Evolutionary conservation across 2,797 vertebrate genomes (phyloP).

Genomic region (Scomberomorus guttatus): DNA sequence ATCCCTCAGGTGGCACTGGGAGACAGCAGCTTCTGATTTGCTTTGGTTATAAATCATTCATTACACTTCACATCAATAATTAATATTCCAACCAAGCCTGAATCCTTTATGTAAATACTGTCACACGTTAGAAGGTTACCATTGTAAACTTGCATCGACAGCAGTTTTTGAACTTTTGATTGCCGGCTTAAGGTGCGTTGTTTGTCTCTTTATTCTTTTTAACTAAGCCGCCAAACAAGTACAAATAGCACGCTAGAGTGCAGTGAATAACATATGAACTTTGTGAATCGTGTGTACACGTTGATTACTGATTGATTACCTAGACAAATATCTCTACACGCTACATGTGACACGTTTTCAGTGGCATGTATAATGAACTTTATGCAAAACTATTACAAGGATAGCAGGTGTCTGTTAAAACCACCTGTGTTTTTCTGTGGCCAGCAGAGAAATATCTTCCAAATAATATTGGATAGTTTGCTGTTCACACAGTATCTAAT

Average conservation of each 20-base stretch:
- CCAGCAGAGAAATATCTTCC: constrained; percentile 1
- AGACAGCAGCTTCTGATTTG: constrained; percentile 87
- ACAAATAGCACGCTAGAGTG: constrained; percentile 42
- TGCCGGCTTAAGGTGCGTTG: constrained; percentile 68
- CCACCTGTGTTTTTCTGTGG: neutral
- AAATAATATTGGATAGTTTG: constrained; percentile 1
- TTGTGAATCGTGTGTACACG: neutral
- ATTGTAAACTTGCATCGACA: constrained; percentile 83
- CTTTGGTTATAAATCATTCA: constrained; percentile 90
- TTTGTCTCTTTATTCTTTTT: constrained; percentile 67
- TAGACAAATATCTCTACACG: neutral
- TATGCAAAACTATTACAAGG: neutral
- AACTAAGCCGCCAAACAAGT: constrained; percentile 38
- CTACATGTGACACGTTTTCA: neutral
- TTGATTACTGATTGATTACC: neutral
- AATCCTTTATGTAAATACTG: constrained; percentile 90
- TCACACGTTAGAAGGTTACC: constrained; percentile 85
- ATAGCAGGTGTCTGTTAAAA: neutral
- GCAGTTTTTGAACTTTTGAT: constrained; percentile 86
- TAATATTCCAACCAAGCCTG: constrained; percentile 86
- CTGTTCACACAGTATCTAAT: neutral
- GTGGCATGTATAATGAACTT: neutral
- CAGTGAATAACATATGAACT: constrained; percentile 13
- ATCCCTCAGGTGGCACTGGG: constrained; percentile 82
- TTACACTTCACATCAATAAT: constrained; percentile 88